Base-by-base conservation (phyloP, 2,113 vertebrate species). In the Pagrus major region DNA sequence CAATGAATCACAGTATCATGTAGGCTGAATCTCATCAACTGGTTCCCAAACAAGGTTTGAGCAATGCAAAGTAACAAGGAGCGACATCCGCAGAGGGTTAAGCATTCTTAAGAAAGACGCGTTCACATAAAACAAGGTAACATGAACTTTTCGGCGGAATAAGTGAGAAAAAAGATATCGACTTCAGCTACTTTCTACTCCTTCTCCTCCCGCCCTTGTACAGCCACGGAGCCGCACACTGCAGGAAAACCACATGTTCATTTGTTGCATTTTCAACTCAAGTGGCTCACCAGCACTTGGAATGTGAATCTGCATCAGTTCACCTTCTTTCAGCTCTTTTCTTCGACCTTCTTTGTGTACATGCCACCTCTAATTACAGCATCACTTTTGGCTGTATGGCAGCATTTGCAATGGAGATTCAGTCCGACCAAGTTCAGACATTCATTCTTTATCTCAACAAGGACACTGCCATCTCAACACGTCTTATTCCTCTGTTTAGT, bases 281-380 rank as follows among this genome's bases (percentile, higher is more conserved):
- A 66, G 59, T 39, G 27, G 67, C n/a, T 39, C 68, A 66, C 35
- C 68, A 3, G 51, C 2, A 9, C 68, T 9, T 65, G 47, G 66
- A 76, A 71, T 82, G 59, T 39, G 58, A 74, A 46, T 63, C 29
- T 81, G 55, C 51, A 37, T 37, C 12, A 18, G 10, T 47, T 46
- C 46, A 15, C 39, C 39, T 74, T 6, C 39, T 27, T 12, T 63
- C 20, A 41, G 65, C n/a, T 55, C 23, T 33, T 64, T 63, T 44
- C 15, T 27, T n/a, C 27, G 39, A 79, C 39, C 29, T 63, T 63
- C n/a, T 56, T 56, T 71, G 37, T 64, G n/a, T 70, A 55, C 18
- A 21, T 42, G 72, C 11, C 58, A 64, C 47, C 6, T 51, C 31
- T 23, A 20, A 76, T 51, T 51, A 65, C 8, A 31, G 37, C 31